A percentile compares a stretch with the other conserved stretches of the same genome.
Evolutionary conservation across 2,888 invertebrate genomes (phyloP).

Genomic region (Nomada fucata): DNA sequence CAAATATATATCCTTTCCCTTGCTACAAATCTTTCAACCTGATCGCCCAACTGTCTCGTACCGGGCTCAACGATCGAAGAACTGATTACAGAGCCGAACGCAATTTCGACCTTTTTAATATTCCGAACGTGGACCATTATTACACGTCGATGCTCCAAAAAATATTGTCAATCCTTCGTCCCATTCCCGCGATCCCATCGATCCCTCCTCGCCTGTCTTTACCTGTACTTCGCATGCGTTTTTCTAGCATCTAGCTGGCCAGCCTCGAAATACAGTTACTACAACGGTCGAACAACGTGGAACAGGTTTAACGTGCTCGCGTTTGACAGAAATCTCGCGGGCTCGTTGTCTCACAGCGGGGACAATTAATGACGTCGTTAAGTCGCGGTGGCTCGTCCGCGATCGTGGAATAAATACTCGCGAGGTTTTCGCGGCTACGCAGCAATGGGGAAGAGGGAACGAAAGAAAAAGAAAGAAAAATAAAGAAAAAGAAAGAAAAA

Average conservation of each 20-base stretch:
- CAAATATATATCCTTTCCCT: neutral
- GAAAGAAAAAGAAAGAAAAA: neutral
- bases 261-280: slow-evolving; percentile 59
- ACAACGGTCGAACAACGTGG: slow-evolving; percentile 18
- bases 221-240: neutral
- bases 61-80: too few species aligned
- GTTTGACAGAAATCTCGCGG: slow-evolving; percentile 39
- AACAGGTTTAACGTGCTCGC: slow-evolving; percentile 55
- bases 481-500: too few species aligned
- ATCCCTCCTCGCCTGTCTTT: too few species aligned
- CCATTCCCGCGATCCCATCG: too few species aligned
- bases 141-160: too few species aligned
- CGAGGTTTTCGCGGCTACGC: slow-evolving; percentile 32
- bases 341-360: slow-evolving; percentile 37
- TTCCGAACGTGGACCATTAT: too few species aligned
- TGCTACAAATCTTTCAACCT: neutral
- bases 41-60: neutral
- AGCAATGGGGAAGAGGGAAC: neutral
- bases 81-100: too few species aligned
- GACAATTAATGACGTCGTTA: slow-evolving; percentile 66
- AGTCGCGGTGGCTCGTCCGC: slow-evolving; percentile 24
- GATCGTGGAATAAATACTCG: slow-evolving; percentile 49
- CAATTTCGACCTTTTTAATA: too few species aligned
- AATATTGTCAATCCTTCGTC: too few species aligned
- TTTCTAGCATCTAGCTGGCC: neutral